These are phyloP conservation scores for Lampropteryx suffumata DNA, from an alignment of 2,888 invertebrate species.

Conservation along the genomic window DNA sequence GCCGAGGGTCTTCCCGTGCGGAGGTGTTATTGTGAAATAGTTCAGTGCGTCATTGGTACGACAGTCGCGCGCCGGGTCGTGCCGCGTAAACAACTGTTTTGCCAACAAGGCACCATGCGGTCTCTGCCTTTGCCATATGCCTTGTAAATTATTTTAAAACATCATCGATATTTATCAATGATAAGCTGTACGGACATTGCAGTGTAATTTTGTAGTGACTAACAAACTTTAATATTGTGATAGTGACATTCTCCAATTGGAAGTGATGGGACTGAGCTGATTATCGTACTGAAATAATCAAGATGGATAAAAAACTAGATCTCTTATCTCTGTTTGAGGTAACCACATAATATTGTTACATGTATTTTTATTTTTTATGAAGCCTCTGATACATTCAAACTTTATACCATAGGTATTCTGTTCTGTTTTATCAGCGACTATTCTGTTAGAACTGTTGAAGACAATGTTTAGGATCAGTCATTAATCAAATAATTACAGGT, in stretches of 20 bases:
- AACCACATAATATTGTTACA: constrained; percentile 34
- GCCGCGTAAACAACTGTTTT: constrained; percentile 64
- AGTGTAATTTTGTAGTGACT: constrained; percentile 47
- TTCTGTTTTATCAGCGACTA: too few relatives aligned
- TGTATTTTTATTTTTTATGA: neutral
- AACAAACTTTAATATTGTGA: constrained; percentile 34
- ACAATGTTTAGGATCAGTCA: too few relatives aligned
- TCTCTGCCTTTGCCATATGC: constrained; percentile 70
- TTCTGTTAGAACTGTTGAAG: too few relatives aligned
- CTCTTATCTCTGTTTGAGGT: constrained; percentile 78
- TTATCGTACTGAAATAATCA: constrained; percentile 49
- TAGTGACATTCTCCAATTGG: constrained; percentile 36
- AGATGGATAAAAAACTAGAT: constrained; percentile 80
- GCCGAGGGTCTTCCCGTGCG: constrained; percentile 53
- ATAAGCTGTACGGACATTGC: constrained; percentile 24
- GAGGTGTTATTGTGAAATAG: constrained; percentile 44
- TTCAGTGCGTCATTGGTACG: constrained; percentile 39
- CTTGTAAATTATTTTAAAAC: constrained; percentile 42
- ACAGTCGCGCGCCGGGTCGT: constrained; percentile 42
- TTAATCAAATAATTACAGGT: too few relatives aligned
- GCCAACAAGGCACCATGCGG: constrained; percentile 82
- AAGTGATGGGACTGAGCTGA: constrained; percentile 57
- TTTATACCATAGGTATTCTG: too few relatives aligned
- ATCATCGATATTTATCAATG: constrained; percentile 36
- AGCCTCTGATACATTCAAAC: too few relatives aligned